Conservation (phyloP, 2,113 vertebrate species). For the Monopterus albus region DNA sequence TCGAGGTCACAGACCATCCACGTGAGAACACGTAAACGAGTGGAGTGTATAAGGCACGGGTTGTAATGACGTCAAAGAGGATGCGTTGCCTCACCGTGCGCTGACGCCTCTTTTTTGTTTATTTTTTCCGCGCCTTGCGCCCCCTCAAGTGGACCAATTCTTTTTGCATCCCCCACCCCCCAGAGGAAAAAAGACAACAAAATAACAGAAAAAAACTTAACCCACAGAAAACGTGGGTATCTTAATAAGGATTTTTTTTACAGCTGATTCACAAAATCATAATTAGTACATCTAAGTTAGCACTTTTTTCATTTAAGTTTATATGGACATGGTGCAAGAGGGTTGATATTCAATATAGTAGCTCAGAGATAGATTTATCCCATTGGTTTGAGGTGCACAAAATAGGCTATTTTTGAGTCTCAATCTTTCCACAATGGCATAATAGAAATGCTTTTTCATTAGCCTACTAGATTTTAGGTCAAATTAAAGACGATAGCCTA, state of each 20-base stretch:
- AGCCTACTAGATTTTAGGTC: slow-evolving; percentile 80
- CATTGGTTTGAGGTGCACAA: slow-evolving; percentile 64
- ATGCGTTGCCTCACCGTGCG: slow-evolving; percentile 71
- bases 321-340: slow-evolving; percentile 81
- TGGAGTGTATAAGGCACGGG: slow-evolving; percentile 87
- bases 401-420: slow-evolving; percentile 55
- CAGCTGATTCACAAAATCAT: slow-evolving; percentile 91
- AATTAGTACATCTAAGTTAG: slow-evolving; percentile 86
- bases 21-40: slow-evolving; percentile 86
- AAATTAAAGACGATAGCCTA: slow-evolving; percentile 85
- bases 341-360: slow-evolving; percentile 77
- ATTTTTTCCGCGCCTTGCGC: slow-evolving; percentile 61
- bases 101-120: slow-evolving; percentile 55
- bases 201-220: slow-evolving; percentile 60
- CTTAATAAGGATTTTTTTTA: slow-evolving; percentile 81
- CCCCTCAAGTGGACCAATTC: slow-evolving; percentile 70
- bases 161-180: slow-evolving; percentile 58
- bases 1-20: slow-evolving; percentile 80
- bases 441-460: slow-evolving; percentile 75
- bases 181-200: slow-evolving; percentile 58
- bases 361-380: slow-evolving; percentile 67
- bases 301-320: slow-evolving; percentile 82
- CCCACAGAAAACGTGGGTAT: slow-evolving; percentile 88
- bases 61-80: slow-evolving; percentile 84
- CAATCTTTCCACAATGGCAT: slow-evolving; percentile 57